phyloP scores from a whole-genome alignment of 2,888 invertebrate genomes.

The Cataglyphis rosenhaueri region DNA sequence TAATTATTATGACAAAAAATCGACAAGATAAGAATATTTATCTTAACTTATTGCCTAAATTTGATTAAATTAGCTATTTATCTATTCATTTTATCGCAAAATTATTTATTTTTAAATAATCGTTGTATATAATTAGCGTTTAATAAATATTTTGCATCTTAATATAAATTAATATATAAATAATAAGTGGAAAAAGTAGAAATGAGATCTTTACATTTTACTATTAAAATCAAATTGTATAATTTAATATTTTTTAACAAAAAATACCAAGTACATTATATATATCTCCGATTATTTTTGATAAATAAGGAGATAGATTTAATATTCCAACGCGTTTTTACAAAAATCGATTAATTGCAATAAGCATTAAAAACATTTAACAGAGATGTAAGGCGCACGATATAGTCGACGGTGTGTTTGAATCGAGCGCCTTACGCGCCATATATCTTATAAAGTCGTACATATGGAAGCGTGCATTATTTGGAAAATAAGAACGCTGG shows the following conservation, averaged over 20 bases:
- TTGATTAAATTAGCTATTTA: constrained; percentile 29
- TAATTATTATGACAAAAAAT: constrained; percentile 60
- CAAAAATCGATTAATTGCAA: background rate
- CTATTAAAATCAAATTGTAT: background rate
- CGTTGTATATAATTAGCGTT: background rate
- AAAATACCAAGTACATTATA: background rate
- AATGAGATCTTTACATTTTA: background rate
- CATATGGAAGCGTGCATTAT: constrained; percentile 20
- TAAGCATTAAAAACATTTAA: background rate
- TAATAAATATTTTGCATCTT: background rate
- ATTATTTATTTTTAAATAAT: constrained; percentile 25
- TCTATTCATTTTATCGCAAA: background rate
- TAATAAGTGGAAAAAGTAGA: background rate
- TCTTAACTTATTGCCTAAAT: constrained; percentile 22
- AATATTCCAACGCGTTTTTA: background rate
- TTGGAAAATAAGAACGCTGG: constrained; percentile 40
- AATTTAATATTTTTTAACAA: background rate
- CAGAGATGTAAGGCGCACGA: background rate
- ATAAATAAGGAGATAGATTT: background rate
- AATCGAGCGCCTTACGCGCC: constrained; percentile 37
- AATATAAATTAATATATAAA: background rate
- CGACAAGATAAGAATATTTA: constrained; percentile 59
- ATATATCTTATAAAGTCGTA: constrained; percentile 5
- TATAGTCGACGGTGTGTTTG: background rate
- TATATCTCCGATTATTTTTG: background rate